A percentile compares a stretch with the other conserved stretches of the same genome.
Conservation (phyloP, 2,113 vertebrate species). For the Petromus typicus region DNA sequence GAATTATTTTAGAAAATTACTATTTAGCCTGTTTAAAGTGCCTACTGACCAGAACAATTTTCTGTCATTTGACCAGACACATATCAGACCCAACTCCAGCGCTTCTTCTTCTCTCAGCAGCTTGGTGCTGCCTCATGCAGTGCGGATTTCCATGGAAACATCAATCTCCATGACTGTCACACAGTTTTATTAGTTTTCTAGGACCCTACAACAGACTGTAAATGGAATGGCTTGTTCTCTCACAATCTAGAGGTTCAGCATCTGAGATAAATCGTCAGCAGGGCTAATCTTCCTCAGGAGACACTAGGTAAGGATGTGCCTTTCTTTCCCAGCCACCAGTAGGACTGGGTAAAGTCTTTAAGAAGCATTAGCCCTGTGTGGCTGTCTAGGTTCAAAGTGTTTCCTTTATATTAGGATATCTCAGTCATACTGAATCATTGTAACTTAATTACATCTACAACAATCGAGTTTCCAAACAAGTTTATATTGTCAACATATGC, state of each 20-base stretch:
- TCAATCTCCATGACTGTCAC: neutral
- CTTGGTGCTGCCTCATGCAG: neutral
- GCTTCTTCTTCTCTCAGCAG: neutral
- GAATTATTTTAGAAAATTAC: constrained; percentile 23
- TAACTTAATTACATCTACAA: neutral
- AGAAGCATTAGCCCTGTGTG: neutral
- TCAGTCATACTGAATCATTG: neutral
- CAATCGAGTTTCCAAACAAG: neutral
- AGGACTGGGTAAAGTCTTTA: neutral
- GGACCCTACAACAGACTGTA: neutral
- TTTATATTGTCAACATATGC: neutral
- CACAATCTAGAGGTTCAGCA: neutral
- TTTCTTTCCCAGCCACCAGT: neutral
- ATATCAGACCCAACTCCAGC: neutral
- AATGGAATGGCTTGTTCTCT: neutral
- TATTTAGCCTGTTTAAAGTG: neutral
- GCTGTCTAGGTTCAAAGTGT: neutral
- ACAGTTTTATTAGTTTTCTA: neutral
- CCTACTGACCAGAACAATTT: neutral
- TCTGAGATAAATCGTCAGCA: neutral
- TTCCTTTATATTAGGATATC: neutral
- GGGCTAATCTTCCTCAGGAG: neutral
- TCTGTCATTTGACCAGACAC: neutral
- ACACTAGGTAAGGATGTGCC: neutral
- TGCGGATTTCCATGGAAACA: neutral